Evolutionary conservation across 2,888 invertebrate genomes (phyloP).

Genomic region (Lamproptera curius): DNA sequence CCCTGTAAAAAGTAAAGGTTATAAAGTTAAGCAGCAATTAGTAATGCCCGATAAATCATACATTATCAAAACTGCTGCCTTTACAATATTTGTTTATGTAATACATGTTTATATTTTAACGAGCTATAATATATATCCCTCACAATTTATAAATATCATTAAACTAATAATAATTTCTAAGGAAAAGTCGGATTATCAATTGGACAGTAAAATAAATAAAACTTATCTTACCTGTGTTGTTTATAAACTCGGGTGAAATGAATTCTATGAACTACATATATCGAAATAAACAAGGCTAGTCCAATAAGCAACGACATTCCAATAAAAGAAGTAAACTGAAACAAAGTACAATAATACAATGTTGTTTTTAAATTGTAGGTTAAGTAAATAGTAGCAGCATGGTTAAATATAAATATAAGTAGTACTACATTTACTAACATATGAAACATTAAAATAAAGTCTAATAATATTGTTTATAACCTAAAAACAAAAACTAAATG

Average conservation of each 20-base stretch:
- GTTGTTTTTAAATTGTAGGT: neutral
- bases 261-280: constrained; percentile 7
- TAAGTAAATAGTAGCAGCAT: neutral
- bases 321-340: constrained; percentile 10
- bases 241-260: constrained; percentile 1
- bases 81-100: too few relatives aligned
- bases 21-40: too few relatives aligned
- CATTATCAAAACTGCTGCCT: too few relatives aligned
- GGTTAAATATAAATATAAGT: neutral
- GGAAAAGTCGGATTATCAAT: too few relatives aligned
- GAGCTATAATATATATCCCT: too few relatives aligned
- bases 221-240: constrained; percentile 3
- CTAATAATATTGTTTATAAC: too few relatives aligned
- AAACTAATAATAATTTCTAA: too few relatives aligned
- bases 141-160: too few relatives aligned
- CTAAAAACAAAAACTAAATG: too few relatives aligned
- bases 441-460: neutral
- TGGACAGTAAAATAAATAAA: neutral
- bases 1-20: neutral
- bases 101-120: too few relatives aligned
- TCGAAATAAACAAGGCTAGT: neutral
- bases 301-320: constrained; percentile 4
- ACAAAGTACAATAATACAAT: neutral
- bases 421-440: neutral
- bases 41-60: too few relatives aligned